Conservation (phyloP, 1,140 invertebrate genomes). For the Zelostemma sp. region DNA sequence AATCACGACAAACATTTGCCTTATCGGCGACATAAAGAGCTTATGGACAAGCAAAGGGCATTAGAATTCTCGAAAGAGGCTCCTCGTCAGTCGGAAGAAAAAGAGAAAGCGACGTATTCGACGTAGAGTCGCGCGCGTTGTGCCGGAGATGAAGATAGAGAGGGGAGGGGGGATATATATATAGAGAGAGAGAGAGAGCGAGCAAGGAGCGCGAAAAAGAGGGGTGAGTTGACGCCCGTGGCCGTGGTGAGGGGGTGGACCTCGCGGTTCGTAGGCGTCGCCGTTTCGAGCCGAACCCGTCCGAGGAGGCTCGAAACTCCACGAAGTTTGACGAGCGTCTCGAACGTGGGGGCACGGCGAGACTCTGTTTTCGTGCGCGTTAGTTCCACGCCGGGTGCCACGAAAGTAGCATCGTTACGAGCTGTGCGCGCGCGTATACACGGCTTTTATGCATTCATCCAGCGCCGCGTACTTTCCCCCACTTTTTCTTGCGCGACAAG, state of each 20-base stretch:
- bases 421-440: conserved; percentile 56
- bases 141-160: conserved; percentile 7
- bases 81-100: conserved; percentile 7
- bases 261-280: conserved; percentile 50
- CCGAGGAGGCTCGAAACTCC: conserved; percentile 31
- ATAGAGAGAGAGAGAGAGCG: not conserved
- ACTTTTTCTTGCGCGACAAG: conserved; percentile 2
- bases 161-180: too few relatives aligned
- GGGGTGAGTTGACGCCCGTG: conserved; percentile 56
- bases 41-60: not conserved
- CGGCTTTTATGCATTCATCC: not conserved
- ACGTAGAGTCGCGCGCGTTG: not conserved
- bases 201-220: conserved; percentile 5
- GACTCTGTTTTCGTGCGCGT: conserved; percentile 63
- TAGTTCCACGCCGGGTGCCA: conserved; percentile 70
- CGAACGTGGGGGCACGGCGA: conserved; percentile 57
- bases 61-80: conserved; percentile 1
- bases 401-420: conserved; percentile 65
- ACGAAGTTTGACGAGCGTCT: conserved; percentile 48
- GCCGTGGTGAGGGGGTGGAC: conserved; percentile 58
- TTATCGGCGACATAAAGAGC: not conserved
- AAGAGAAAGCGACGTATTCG: conserved; percentile 24
- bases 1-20: not conserved
- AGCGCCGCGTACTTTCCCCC: not conserved
- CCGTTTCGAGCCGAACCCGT: conserved; percentile 20